Percentiles rank a stretch among this genome's conserved stretches.
Evolutionary conservation across 2,888 invertebrate species (phyloP).

Genomic region (Synanthedon andrenaeformis): DNA sequence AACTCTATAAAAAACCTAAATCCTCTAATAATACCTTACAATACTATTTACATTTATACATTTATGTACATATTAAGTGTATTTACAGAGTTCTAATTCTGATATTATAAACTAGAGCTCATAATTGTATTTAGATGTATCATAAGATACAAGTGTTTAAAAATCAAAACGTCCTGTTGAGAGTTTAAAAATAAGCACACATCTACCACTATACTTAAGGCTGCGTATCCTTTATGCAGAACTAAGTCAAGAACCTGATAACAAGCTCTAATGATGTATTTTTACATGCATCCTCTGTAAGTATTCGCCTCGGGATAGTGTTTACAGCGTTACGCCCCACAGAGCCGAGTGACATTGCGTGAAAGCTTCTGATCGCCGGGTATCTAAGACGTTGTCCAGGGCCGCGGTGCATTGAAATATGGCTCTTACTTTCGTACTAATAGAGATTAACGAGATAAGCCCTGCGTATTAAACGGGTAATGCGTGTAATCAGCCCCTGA

Average conservation of each 20-base stretch:
- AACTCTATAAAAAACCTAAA: too few relatives aligned
- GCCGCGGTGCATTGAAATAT: constrained; percentile 11
- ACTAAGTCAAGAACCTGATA: not conserved
- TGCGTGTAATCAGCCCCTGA: constrained; percentile 67
- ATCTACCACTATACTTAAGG: not conserved
- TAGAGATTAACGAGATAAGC: constrained; percentile 18
- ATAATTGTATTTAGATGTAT: too few relatives aligned
- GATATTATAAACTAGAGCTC: too few relatives aligned
- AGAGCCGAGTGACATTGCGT: constrained; percentile 43
- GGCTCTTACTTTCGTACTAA: constrained; percentile 14
- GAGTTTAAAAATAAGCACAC: not conserved
- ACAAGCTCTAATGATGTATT: constrained; percentile 22
- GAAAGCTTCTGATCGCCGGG: constrained; percentile 31
- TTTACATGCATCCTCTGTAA: constrained; percentile 16
- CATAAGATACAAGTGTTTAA: too few relatives aligned
- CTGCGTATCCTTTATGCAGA: not conserved
- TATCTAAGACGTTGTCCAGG: constrained; percentile 8
- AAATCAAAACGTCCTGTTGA: too few relatives aligned
- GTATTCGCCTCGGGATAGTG: constrained; percentile 21
- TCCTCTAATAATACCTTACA: too few relatives aligned
- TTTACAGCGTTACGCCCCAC: constrained; percentile 12
- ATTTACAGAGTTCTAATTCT: too few relatives aligned
- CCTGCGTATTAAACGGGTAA: constrained; percentile 26
- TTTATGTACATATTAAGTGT: too few relatives aligned
- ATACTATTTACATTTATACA: too few relatives aligned